Conservation (phyloP, 2,888 invertebrate species). For the Amiota communis region DNA sequence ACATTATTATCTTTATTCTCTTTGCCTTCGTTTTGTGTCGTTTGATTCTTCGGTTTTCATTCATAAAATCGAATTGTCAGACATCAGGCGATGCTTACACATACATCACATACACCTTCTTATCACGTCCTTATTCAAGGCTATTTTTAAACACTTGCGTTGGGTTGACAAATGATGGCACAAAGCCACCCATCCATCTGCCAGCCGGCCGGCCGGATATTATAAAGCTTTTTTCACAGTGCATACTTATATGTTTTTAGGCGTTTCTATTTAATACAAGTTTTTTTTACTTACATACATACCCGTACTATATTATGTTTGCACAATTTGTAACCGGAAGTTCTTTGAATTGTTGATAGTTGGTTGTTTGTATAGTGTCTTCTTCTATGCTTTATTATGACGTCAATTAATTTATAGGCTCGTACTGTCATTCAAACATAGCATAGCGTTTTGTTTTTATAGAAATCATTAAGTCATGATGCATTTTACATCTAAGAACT, state of each 20-base stretch:
- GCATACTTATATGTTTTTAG: not conserved
- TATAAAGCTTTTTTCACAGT: constrained; percentile 28
- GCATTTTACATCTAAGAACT: not conserved
- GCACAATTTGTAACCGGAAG: constrained; percentile 8
- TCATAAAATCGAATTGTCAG: constrained; percentile 49
- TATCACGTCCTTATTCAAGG: constrained; percentile 54
- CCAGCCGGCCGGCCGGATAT: constrained; percentile 55
- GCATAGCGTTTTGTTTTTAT: too few relatives aligned
- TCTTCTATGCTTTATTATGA: not conserved
- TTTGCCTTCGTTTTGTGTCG: too few relatives aligned
- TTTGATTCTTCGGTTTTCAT: constrained; percentile 41
- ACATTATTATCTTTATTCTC: too few relatives aligned
- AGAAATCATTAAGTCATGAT: too few relatives aligned
- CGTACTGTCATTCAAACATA: too few relatives aligned
- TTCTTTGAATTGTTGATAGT: not conserved
- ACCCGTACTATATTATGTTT: not conserved
- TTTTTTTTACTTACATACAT: not conserved
- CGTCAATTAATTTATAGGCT: constrained; percentile 2
- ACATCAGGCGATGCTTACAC: constrained; percentile 36
- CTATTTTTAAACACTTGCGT: constrained; percentile 58
- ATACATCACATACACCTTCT: constrained; percentile 21
- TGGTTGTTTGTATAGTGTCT: not conserved
- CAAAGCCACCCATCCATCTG: not conserved
- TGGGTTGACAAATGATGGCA: not conserved
- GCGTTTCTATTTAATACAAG: not conserved